Evolutionary conservation across 2,113 vertebrate species (phyloP).

Genomic region (Brachyhypopomus gauderio): DNA sequence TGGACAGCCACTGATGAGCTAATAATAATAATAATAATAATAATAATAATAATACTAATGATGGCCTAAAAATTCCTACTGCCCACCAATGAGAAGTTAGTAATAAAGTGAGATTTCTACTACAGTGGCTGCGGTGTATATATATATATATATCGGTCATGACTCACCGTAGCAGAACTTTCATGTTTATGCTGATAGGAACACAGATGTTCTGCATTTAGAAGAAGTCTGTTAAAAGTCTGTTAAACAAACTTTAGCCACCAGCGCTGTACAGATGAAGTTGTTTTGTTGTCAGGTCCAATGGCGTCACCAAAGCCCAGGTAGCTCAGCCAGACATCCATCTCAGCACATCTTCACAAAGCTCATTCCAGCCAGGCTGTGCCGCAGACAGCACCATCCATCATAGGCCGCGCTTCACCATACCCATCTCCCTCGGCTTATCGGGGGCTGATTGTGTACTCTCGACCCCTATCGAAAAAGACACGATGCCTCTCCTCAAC

Average conservation of each 20-base stretch:
- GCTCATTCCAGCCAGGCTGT: slow-evolving; percentile 12
- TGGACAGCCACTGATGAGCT: too few relatives aligned
- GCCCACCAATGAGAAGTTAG: too few relatives aligned
- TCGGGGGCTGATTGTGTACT: neutral
- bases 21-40: too few relatives aligned
- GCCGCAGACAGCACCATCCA: slow-evolving; percentile 41
- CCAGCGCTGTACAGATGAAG: neutral
- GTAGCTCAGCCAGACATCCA: slow-evolving; percentile 5
- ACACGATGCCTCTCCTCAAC: neutral
- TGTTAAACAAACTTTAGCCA: slow-evolving; percentile 1
- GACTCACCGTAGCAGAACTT: neutral
- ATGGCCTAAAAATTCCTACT: too few relatives aligned
- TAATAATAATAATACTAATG: too few relatives aligned
- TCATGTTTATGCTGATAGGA: neutral
- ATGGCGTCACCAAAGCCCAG: too few relatives aligned
- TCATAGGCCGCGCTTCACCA: slow-evolving; percentile 19
- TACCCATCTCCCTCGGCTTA: slow-evolving; percentile 1
- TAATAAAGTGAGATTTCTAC: too few relatives aligned
- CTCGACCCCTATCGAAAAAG: slow-evolving; percentile 29
- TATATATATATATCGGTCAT: too few relatives aligned
- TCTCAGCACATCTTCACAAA: slow-evolving; percentile 33
- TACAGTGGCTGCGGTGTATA: too few relatives aligned
- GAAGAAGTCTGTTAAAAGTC: slow-evolving; percentile 8
- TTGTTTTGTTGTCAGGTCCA: neutral
- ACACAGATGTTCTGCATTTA: neutral